Evolutionary conservation across 2,113 vertebrate genomes (phyloP).

Genomic region (Bombycilla garrulus): DNA sequence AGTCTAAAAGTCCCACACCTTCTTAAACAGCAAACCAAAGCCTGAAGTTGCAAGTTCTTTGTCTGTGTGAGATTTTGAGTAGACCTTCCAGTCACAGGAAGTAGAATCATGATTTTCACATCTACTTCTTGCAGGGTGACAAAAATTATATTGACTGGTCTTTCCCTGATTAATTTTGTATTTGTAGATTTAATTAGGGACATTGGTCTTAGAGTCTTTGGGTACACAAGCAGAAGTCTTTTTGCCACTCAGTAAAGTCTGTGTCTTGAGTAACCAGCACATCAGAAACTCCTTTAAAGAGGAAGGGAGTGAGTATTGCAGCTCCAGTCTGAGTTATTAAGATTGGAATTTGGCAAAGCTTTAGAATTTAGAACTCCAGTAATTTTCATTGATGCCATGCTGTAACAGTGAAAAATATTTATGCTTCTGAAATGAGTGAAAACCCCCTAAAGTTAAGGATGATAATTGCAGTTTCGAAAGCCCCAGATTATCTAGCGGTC

Average conservation of each 20-base stretch:
- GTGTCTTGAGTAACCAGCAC: background rate
- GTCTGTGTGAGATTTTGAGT: background rate
- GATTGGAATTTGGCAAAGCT: background rate
- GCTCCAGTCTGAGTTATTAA: background rate
- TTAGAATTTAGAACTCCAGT: background rate
- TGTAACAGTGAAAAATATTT: background rate
- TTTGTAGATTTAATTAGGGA: background rate
- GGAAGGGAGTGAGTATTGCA: background rate
- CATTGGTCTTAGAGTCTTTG: background rate
- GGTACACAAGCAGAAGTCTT: background rate
- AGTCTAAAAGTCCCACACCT: background rate
- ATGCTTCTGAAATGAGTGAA: background rate
- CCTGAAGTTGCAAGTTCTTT: background rate
- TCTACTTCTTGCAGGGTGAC: background rate
- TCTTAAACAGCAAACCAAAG: background rate
- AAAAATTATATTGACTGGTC: background rate
- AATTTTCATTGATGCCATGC: background rate
- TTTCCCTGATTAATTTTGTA: background rate
- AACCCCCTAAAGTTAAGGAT: background rate
- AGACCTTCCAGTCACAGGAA: background rate
- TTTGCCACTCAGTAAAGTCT: background rate
- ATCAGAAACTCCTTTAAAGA: background rate
- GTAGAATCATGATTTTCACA: background rate
- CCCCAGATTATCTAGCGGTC: background rate
- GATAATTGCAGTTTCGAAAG: background rate